Percentiles rank a stretch among this genome's conserved stretches.
Evolutionary conservation across 2,113 vertebrate genomes (phyloP).

Genomic region (Aegotheles bennettii): DNA sequence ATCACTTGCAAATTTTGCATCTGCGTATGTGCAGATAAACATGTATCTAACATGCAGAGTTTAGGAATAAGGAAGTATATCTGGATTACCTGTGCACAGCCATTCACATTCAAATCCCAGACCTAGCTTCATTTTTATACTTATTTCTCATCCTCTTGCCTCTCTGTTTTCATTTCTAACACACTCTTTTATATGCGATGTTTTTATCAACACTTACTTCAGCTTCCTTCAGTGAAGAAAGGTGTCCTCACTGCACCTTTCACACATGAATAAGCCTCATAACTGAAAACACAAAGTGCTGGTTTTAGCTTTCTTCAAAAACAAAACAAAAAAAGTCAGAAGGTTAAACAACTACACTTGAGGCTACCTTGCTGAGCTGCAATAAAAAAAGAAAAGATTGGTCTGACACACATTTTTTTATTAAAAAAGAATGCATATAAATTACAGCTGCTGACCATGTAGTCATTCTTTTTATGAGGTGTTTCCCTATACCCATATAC

Average conservation of each 20-base stretch:
- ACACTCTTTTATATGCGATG: not conserved
- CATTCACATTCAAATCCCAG: not conserved
- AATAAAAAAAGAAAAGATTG: not conserved
- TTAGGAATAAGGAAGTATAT: not conserved
- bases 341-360: not conserved
- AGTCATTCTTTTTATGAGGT: slow-evolving; percentile 48
- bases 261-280: not conserved
- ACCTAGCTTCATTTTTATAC: not conserved
- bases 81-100: not conserved
- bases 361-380: not conserved
- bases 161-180: not conserved
- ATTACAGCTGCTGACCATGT: slow-evolving; percentile 31
- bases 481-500: slow-evolving; percentile 27
- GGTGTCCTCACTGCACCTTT: not conserved
- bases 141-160: not conserved
- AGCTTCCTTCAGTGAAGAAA: not conserved
- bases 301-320: not conserved
- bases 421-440: slow-evolving; percentile 34
- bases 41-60: not conserved
- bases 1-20: not conserved
- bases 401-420: not conserved
- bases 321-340: not conserved
- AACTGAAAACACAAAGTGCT: not conserved
- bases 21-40: not conserved
- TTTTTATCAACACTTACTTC: not conserved